Percentiles rank a stretch among this genome's conserved stretches.
Conservation (phyloP, 2,888 invertebrate genomes). For the Ophion obscuratus region DNA sequence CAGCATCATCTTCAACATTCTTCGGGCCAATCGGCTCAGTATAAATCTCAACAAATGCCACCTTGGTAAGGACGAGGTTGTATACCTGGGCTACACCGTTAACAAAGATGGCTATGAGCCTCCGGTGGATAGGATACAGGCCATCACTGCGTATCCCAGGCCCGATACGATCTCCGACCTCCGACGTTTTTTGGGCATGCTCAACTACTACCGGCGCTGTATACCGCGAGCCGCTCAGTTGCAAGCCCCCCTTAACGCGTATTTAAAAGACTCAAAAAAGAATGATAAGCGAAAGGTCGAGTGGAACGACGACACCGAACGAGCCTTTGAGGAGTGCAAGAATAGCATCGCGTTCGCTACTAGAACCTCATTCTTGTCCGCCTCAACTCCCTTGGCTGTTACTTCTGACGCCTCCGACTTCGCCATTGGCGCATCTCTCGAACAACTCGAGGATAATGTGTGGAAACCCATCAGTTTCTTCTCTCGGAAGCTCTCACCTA, state of each 20-base stretch:
- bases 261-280: conserved; percentile 48
- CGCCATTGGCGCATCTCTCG: conserved; percentile 27
- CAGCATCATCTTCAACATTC: conserved; percentile 28
- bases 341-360: neutral
- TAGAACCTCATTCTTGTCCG: neutral
- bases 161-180: conserved; percentile 29
- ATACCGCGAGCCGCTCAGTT: conserved; percentile 27
- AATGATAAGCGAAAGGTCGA: conserved; percentile 45
- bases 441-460: conserved; percentile 17
- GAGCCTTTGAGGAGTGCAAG: conserved; percentile 15
- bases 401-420: conserved; percentile 28
- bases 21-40: neutral
- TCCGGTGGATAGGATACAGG: conserved; percentile 29
- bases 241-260: conserved; percentile 51
- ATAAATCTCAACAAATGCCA: conserved; percentile 47
- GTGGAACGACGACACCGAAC: neutral
- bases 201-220: conserved; percentile 49
- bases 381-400: neutral
- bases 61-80: conserved; percentile 49
- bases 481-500: conserved; percentile 38
- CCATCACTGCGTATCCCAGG: conserved; percentile 9
- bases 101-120: conserved; percentile 53
- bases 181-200: conserved; percentile 44
- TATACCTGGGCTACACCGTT: conserved; percentile 52
- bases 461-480: conserved; percentile 45